These are phyloP conservation scores for Melanotaenia parkinsoni DNA, from an alignment of 2,797 vertebrate species.

Conservation along the genomic window DNA sequence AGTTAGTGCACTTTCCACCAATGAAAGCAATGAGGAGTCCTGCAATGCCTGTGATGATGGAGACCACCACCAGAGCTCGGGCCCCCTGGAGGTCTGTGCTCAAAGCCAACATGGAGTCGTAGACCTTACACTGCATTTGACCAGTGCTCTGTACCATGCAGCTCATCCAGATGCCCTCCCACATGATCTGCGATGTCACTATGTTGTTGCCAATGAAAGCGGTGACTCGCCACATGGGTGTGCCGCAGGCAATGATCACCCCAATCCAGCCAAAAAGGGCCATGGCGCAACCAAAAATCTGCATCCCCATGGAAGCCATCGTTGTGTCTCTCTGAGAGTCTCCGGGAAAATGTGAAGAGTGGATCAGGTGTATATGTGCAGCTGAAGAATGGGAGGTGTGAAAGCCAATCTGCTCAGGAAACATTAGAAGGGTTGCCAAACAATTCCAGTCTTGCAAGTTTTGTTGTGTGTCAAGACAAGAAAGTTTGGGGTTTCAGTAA, in stretches of 20 bases:
- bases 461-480: conserved; percentile 62
- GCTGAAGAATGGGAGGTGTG: conserved; percentile 56
- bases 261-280: conserved; percentile 78
- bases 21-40: conserved; percentile 77
- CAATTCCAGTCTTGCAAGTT: conserved; percentile 60
- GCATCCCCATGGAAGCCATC: conserved; percentile 78
- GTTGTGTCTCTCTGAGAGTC: conserved; percentile 5
- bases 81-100: conserved; percentile 76
- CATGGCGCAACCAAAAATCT: conserved; percentile 70
- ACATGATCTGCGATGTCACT: conserved; percentile 78
- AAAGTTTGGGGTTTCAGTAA: conserved; percentile 28
- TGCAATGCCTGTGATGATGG: conserved; percentile 72
- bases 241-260: conserved; percentile 65
- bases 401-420: conserved; percentile 22
- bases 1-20: conserved; percentile 85
- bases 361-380: conserved; percentile 21
- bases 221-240: conserved; percentile 79
- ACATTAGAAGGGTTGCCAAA: conserved; percentile 28
- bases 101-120: conserved; percentile 80
- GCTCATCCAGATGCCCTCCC: conserved; percentile 85
- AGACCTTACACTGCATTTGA: conserved; percentile 83
- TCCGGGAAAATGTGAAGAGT: conserved; percentile 14
- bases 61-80: conserved; percentile 74
- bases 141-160: conserved; percentile 83
- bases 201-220: conserved; percentile 80